Conservation (phyloP, 2,797 vertebrate genomes). For the Triplophysa yarkandensis region DNA sequence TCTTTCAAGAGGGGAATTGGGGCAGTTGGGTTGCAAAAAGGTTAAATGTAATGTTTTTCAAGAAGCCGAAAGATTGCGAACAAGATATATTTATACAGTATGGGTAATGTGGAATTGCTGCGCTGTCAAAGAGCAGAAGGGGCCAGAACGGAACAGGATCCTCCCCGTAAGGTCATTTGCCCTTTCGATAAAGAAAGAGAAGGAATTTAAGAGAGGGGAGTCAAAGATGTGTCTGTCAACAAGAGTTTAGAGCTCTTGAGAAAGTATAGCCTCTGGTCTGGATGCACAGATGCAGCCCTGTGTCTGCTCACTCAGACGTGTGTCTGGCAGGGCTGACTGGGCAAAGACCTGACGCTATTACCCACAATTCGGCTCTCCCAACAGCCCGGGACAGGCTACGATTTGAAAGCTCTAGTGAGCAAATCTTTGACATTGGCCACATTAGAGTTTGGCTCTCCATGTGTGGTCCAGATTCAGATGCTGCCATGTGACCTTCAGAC, state of each 20-base stretch:
- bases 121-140: conserved; percentile 5
- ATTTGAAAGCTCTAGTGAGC: conserved; percentile 73
- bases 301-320: conserved; percentile 65
- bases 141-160: conserved; percentile 40
- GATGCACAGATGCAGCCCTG: conserved; percentile 59
- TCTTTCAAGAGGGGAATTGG: conserved; percentile 52
- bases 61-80: conserved; percentile 40
- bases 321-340: conserved; percentile 53
- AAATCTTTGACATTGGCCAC: conserved; percentile 71
- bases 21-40: conserved; percentile 17
- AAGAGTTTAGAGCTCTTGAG: conserved; percentile 39
- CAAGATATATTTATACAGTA: conserved; percentile 45
- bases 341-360: conserved; percentile 56
- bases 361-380: conserved; percentile 46
- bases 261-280: conserved; percentile 34
- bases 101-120: background rate
- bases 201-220: conserved; percentile 21
- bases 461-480: conserved; percentile 71
- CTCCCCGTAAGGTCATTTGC: conserved; percentile 51
- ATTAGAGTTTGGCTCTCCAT: conserved; percentile 58
- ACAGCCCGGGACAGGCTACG: conserved; percentile 52
- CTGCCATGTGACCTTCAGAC: conserved; percentile 36
- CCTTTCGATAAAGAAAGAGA: conserved; percentile 30
- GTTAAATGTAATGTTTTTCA: background rate
- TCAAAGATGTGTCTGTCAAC: conserved; percentile 40